Conservation (phyloP, 2,797 vertebrate genomes). For the Phoebastria nigripes region DNA sequence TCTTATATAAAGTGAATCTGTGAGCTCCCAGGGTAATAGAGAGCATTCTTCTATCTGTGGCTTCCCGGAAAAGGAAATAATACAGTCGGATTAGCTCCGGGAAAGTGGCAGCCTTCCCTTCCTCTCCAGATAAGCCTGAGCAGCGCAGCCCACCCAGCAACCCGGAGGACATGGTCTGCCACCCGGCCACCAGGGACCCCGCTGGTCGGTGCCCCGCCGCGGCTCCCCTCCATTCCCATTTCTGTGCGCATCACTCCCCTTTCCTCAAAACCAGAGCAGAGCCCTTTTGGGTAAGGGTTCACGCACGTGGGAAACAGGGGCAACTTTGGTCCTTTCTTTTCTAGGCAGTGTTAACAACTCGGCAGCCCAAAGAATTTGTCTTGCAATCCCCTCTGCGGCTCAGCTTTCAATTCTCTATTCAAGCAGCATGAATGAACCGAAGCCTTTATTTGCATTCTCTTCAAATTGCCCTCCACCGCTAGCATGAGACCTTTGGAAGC, state of each 20-base stretch:
- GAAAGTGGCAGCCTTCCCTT: slow-evolving; percentile 1
- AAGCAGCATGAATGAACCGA: slow-evolving; percentile 65
- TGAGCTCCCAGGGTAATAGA: background rate
- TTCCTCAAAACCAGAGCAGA: background rate
- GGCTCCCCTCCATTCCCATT: background rate
- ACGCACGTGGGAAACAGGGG: background rate
- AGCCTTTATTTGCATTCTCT: slow-evolving; percentile 72
- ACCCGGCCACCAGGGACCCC: fast-evolving
- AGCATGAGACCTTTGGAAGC: slow-evolving; percentile 69
- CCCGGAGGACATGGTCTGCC: background rate
- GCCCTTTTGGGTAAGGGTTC: background rate
- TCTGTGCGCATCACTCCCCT: background rate
- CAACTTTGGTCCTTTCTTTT: slow-evolving; percentile 11
- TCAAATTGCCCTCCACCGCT: slow-evolving; percentile 67
- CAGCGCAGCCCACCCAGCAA: background rate
- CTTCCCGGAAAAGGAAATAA: slow-evolving; percentile 43
- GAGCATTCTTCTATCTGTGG: background rate
- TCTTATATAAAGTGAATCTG: background rate
- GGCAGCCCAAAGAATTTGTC: slow-evolving; percentile 35
- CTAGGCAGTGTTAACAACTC: slow-evolving; percentile 51
- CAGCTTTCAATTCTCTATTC: slow-evolving; percentile 56
- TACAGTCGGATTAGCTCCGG: background rate
- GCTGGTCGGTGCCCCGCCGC: fast-evolving
- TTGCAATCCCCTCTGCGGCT: slow-evolving; percentile 39
- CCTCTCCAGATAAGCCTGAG: slow-evolving; percentile 9